Percentiles rank a stretch among this genome's conserved stretches.
Evolutionary conservation across 64 coral and sea anemone species (phyloP).

Genomic region (Astreopora myriophthalma): DNA sequence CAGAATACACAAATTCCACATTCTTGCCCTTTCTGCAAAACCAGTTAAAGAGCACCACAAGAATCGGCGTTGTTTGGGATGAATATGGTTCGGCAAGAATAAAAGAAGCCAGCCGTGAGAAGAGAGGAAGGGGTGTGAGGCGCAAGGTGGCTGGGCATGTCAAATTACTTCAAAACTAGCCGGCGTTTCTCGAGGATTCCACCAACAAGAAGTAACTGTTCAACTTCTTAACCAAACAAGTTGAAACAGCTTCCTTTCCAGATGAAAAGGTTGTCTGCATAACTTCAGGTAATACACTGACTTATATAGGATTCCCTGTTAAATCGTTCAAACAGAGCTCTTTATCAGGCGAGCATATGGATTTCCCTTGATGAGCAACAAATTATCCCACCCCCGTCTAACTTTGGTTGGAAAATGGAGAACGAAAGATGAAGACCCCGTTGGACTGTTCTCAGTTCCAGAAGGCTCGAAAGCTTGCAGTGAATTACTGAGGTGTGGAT

Average conservation of each 20-base stretch:
- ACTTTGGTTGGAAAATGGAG: slow-evolving; percentile 24
- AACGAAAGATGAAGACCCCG: neutral
- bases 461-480: slow-evolving; percentile 51
- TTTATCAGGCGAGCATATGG: slow-evolving; percentile 38
- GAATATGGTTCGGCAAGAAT: slow-evolving; percentile 1
- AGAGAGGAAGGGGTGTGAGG: slow-evolving; percentile 32
- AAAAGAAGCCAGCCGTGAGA: slow-evolving; percentile 24
- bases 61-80: slow-evolving; percentile 16
- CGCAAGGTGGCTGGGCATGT: slow-evolving; percentile 14
- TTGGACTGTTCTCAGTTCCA: slow-evolving; percentile 22
- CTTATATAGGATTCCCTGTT: neutral
- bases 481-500: slow-evolving; percentile 44
- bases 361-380: neutral
- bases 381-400: neutral
- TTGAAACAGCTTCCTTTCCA: neutral
- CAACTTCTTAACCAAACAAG: neutral
- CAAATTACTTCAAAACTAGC: slow-evolving; percentile 56
- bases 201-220: slow-evolving; percentile 59
- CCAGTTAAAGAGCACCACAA: neutral
- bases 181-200: slow-evolving; percentile 43
- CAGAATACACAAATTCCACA: slow-evolving; percentile 21
- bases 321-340: slow-evolving; percentile 1
- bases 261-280: slow-evolving; percentile 39
- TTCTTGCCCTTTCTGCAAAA: slow-evolving; percentile 3
- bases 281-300: neutral